A percentile compares a stretch with the other conserved stretches of the same genome.
phyloP scores from a whole-genome alignment of 2,113 vertebrate species.

The Corynorhinus townsendii region DNA sequence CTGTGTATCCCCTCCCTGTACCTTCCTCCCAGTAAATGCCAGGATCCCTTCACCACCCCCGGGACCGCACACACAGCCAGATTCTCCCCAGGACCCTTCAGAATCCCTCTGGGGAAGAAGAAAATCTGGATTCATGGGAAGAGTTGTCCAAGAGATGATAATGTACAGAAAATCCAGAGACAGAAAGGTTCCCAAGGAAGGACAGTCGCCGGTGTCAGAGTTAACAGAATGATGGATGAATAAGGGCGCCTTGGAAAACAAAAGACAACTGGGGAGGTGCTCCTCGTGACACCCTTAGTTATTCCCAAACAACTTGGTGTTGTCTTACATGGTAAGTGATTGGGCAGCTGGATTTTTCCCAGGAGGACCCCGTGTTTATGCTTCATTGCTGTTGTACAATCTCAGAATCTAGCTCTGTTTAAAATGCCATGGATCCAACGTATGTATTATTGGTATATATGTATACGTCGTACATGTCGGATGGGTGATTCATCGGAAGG shows the following conservation, averaged over 20 bases:
- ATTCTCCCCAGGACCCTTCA: background rate
- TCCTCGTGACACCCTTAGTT: background rate
- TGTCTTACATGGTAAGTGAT: background rate
- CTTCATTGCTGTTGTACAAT: background rate
- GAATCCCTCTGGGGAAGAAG: background rate
- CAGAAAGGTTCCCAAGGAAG: background rate
- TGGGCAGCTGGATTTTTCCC: background rate
- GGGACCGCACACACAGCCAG: background rate
- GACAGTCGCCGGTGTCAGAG: background rate
- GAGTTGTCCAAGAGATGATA: background rate
- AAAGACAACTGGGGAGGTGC: background rate
- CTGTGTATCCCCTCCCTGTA: background rate
- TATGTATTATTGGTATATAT: background rate
- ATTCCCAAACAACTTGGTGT: background rate
- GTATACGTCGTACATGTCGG: background rate
- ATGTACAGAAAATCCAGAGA: background rate
- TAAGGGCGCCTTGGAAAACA: background rate
- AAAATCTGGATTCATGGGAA: background rate
- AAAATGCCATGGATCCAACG: background rate
- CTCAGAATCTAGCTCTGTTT: background rate
- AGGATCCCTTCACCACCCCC: background rate
- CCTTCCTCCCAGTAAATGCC: background rate
- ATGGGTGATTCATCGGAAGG: background rate
- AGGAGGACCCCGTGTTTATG: background rate
- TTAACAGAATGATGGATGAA: background rate